Evolutionary conservation across 53 echinoderm and acorn worm genomes (phyloP), one percentile per base, ranked within the genome.

Genomic region (Echinarachnius parma): DNA sequence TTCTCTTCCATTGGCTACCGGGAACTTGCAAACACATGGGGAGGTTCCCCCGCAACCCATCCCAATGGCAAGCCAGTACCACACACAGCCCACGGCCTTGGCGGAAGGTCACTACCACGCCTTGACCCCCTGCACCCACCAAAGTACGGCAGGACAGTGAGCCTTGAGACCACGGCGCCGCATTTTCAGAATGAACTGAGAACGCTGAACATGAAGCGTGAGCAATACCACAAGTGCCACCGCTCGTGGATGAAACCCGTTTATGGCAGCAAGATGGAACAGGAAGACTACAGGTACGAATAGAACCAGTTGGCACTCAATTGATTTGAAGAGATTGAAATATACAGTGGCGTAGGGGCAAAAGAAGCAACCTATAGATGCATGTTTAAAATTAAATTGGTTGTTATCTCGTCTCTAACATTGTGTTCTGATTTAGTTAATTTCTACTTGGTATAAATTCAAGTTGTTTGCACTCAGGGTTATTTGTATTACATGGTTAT

Each of bases 211-310:
- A 86, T 86, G 87, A 95, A 95, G 75, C 62, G 90, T 46, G 86
- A 87, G 58, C 84, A 91, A 46, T 90, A 95, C 64, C 84, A 95
- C 62, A 81, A 79, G 26, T 87, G 81, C 58, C 90, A 91, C 67
- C 80, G 84, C 39, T 47, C 49, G 20, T 95, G 96, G 96, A 91
- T 84, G 87, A 95, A 84, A 60, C 96, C 96, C 9, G 82, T 95
- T 31, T 95, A 95, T 91, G 96, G 96, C 22, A 77, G 75, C 9
- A 87, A 84, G 62, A 68, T 84, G 46, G 96, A 95, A 56, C 86
- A 95, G 60, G 96, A 95, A 46, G 77, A 84, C 20, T 91, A 95
- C 61, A 95, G 87, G 96, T 95, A 69, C 28, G 66, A 13, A 39
- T 9, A 39, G 13, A n/a, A n/a, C n/a, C n/a, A n/a, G n/a, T n/a